Evolutionary conservation across 2,888 invertebrate species (phyloP).

Genomic region (Oasisia sp.): DNA sequence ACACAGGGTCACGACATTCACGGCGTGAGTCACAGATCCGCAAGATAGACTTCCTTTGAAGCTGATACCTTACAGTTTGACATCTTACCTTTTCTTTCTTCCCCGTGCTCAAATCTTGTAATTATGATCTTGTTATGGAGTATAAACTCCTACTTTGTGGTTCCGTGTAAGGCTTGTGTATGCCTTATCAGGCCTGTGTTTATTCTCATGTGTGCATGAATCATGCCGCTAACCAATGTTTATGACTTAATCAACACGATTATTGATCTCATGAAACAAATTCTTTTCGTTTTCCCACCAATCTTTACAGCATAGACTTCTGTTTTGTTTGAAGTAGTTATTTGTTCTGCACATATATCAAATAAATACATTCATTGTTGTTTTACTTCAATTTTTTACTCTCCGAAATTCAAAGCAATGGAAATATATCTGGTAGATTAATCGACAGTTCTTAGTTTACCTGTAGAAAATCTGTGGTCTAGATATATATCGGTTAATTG

Average conservation of each 20-base stretch:
- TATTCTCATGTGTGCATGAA: background rate
- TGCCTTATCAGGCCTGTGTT: background rate
- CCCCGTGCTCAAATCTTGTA: background rate
- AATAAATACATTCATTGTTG: no score
- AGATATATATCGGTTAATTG: background rate
- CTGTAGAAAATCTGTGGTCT: background rate
- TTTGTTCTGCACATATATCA: background rate
- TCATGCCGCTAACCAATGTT: background rate
- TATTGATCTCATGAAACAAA: background rate
- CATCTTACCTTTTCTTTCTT: background rate
- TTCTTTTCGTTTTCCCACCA: background rate
- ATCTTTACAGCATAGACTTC: background rate
- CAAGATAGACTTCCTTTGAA: background rate
- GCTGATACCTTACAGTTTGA: conserved; percentile 7
- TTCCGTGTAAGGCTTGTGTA: background rate
- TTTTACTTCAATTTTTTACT: no score
- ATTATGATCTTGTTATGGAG: background rate
- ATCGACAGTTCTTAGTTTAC: background rate
- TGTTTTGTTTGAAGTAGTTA: background rate
- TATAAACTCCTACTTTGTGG: background rate
- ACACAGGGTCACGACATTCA: background rate
- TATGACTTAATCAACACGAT: background rate
- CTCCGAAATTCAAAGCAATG: no score
- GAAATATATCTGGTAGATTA: background rate
- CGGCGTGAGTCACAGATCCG: background rate